Base-by-base conservation (phyloP, 2,797 vertebrate species). In the Garrulus glandarius region DNA sequence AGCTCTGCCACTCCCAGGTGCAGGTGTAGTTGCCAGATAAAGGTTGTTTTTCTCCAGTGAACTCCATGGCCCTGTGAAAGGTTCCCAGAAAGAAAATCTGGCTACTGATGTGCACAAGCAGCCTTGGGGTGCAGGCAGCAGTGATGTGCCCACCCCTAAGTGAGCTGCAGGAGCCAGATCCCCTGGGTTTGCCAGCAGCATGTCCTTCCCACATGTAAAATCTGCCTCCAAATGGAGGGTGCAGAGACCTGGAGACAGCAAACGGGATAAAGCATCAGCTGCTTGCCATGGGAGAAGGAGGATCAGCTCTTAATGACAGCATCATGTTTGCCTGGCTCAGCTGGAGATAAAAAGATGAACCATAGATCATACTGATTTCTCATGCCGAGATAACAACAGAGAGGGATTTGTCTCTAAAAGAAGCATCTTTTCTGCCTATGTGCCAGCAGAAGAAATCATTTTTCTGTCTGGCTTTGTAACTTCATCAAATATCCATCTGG, bases 291-390 rank as follows among this genome's bases (percentile, higher is more conserved):
- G 67, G 44, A 75, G 50, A 44, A 27, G 80, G 52, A 85, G 29
- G 37, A 74, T 68, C 61, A 64, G 34, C 60, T 84, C 44, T 34
- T 79, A 57, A 80, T 14, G 64, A 53, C 22, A 69, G 47, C 67
- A 50, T 52, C 47, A 4, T 15, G 15, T 63, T 89, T 68, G 75
- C 71, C 65, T 68, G 61, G 49, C 91, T 94, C 82, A 84, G 87
- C 60, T 79, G 60, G 69, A 71, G 71, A 68, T 50, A 55, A 65
- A 84, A 68, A 63, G 49, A 80, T 70, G 50, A 92, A 56, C 74
- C 52, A 44, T 12, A 71, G 77, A 94, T 92, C 84, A 65, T 5
- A 43, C 30, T 46, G 44, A 80, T 92, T 89, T 92, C 87, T 87
- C 61, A 39, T 34, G 37, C 68, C 0, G 0, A 68, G 69, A 44